Base-by-base conservation (phyloP, 2,113 vertebrate genomes). In the Haemorhous mexicanus region DNA sequence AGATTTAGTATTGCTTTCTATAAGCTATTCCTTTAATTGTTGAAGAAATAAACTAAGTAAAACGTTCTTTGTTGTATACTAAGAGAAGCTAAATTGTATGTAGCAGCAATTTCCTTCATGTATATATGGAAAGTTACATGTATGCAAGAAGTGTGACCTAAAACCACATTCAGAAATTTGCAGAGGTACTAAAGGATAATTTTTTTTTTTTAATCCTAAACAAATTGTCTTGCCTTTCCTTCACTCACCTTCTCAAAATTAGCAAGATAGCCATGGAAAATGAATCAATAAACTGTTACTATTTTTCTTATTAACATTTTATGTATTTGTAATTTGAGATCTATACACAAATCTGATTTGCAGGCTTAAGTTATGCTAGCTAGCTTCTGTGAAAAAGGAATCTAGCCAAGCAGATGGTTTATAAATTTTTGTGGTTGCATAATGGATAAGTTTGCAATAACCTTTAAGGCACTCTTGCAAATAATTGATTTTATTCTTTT, bases 351-450 rank as follows among this genome's bases (percentile, higher is more conserved):
- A 53, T 82, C 84, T 85, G 53, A 30, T 94, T 85, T 93, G 7
- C 66, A 41, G 50, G 85, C 32, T 69, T 72, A 78, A 80, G 52
- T 35, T 94, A 43, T 58, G 27, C 28, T 86, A 77, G 41, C 44
- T 77, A 70, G 90, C 16, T 86, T 49, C 75, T 94, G 32, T 83
- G 47, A 64, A 91, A 84, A 76, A 58, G 55, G 68, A 85, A 56
- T 96, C 86, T 93, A 93, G 69, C 76, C 83, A 90, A 76, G 27
- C 39, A 68, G 39, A 83, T 88, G 37, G 53, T 85, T 96, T 88
- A 23, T 68, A 93, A 91, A 72, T n/a, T 70, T 86, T 75, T 94
- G 47, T 93, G 70, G 53, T 75, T 89, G 35, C 35, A 39, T 95
- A 59, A 46, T 92, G 55, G 55, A 59, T 89, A 76, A 32, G 67